Base-by-base conservation (phyloP, 2,797 vertebrate genomes). In the Danio jaintianensis region DNA sequence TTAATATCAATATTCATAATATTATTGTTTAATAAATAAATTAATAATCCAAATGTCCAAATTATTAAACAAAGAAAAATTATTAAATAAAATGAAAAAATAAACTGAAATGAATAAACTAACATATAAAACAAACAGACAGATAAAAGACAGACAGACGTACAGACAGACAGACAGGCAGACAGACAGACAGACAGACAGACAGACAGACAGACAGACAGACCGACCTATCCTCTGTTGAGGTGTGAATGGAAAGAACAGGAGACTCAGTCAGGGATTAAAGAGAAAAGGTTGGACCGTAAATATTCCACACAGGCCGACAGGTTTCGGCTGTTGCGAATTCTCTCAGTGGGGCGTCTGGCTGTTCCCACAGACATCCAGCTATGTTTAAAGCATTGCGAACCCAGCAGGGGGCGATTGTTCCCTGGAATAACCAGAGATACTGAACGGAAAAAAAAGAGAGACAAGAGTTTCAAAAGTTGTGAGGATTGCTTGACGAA, bases 331-430 rank as follows among this genome's bases (percentile, higher is more conserved):
- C 90, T 92, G 91, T 86, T 91, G 91, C 84, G 90, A 90, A 93
- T 92, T 92, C 90, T 93, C 93, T 85, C 92, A 92, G 92, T 90
- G 89, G 93, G 93, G 92, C 87, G 82, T 88, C 92, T 89, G 87
- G 88, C 87, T 85, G 79, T 87, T 86, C 76, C 68, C 83, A 85
- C 86, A 90, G 91, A 93, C 88, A 87, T 90, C 92, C 91, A 91
- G 90, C 91, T 88, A 93, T 89, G 91, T 93, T 94, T 88, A 93
- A 94, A 94, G 93, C 93, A 93, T 92, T 93, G 91, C 90, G 88
- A 90, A 89, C 91, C 85, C 88, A 88, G 91, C 86, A 79, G 90
- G 92, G 89, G 89, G 87, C 85, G 82, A 81, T 72, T 83, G 84
- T 89, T 90, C 87, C 86, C 84, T 88, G 84, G 88, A 91, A 81